A percentile compares a stretch with the other conserved stretches of the same genome.
phyloP scores from a whole-genome alignment of 1,140 invertebrate species.

The Pogonomyrmex californicus region DNA sequence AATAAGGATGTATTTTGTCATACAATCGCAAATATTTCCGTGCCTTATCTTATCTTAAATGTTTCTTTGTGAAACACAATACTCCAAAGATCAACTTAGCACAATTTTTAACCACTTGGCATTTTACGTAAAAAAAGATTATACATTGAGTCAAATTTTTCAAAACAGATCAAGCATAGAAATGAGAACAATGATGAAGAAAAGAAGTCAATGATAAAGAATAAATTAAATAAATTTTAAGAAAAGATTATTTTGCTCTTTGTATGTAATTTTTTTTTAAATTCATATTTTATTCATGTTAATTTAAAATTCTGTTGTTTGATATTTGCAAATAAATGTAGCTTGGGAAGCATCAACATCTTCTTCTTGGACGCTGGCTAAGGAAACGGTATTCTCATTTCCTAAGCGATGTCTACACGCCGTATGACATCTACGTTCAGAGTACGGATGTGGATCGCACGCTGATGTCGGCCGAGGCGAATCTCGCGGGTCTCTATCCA shows the following conservation, averaged over 20 bases:
- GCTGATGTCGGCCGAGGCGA: constrained; percentile 94
- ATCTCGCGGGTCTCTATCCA: constrained; percentile 94
- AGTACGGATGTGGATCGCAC: constrained; percentile 96
- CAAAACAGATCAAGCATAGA: neutral
- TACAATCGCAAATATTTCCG: neutral
- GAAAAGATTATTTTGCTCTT: neutral
- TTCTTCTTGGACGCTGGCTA: constrained; percentile 92
- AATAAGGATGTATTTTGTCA: neutral
- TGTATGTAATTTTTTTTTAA: constrained; percentile 5
- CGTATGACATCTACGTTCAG: constrained; percentile 89
- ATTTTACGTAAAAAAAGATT: neutral
- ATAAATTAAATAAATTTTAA: neutral
- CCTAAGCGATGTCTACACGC: constrained; percentile 87
- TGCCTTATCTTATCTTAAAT: constrained; percentile 18
- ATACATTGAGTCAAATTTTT: neutral
- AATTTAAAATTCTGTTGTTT: constrained; percentile 31
- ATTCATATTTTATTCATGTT: neutral
- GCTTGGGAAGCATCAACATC: constrained; percentile 93
- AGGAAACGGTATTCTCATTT: constrained; percentile 90
- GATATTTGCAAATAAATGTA: constrained; percentile 80
- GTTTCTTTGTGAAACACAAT: neutral
- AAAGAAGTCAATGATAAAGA: neutral
- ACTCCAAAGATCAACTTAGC: neutral
- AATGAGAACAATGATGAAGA: neutral
- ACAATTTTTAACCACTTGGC: neutral